These are phyloP conservation scores for Drosophila asahinai DNA, from an alignment of 1,140 invertebrate species.

Conservation along the genomic window DNA sequence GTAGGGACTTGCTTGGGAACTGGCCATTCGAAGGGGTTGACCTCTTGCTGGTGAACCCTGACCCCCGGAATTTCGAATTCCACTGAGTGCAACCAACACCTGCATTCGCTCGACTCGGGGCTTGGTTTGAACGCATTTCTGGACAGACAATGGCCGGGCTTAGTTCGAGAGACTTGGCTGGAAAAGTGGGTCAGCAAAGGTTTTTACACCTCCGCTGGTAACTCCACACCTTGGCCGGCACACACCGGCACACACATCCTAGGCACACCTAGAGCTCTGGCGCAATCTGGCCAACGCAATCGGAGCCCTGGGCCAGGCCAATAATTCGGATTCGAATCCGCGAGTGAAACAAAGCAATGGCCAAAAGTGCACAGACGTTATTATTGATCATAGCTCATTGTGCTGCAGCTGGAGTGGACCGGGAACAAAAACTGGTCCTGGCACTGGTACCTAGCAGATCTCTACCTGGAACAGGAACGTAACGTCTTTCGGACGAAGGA, in stretches of 20 bases:
- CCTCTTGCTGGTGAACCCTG: conserved; percentile 43
- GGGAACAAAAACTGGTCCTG: conserved; percentile 42
- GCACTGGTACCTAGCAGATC: conserved; percentile 7
- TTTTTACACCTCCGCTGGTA: conserved; percentile 48
- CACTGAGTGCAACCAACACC: conserved; percentile 35
- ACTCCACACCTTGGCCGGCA: conserved; percentile 44
- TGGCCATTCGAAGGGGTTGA: conserved; percentile 16
- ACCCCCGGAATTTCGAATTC: conserved; percentile 48
- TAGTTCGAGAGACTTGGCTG: conserved; percentile 32
- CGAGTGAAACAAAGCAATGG: conserved; percentile 44
- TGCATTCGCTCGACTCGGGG: conserved; percentile 28
- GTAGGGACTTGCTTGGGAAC: not conserved
- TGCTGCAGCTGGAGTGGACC: conserved; percentile 50
- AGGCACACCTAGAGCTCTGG: conserved; percentile 58
- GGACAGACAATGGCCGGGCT: conserved; percentile 37
- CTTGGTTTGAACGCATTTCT: conserved; percentile 53
- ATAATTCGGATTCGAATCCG: conserved; percentile 34
- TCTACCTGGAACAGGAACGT: conserved; percentile 47
- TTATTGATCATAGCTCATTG: conserved; percentile 51
- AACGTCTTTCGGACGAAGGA: conserved; percentile 49
- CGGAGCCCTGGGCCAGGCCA: conserved; percentile 49
- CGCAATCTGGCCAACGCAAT: conserved; percentile 54
- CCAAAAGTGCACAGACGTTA: conserved; percentile 34
- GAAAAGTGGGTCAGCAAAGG: conserved; percentile 60
- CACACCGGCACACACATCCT: conserved; percentile 49